A percentile compares a stretch with the other conserved stretches of the same genome.
Conservation (phyloP, 2,113 vertebrate genomes). For the Takifugu flavidus region DNA sequence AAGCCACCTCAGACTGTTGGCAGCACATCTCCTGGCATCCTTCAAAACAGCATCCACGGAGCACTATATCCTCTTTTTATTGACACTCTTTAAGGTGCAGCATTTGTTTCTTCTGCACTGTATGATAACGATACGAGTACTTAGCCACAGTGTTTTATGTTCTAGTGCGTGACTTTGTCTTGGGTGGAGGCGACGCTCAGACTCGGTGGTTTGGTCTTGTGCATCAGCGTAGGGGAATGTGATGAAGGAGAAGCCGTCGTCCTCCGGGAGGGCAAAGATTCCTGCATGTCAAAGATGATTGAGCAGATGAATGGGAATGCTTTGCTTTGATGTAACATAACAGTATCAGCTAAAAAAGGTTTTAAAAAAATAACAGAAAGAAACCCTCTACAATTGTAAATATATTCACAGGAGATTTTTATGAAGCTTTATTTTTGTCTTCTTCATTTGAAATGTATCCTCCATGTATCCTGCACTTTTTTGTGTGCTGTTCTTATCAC, state of each 20-base stretch:
- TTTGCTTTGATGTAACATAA: conserved; percentile 77
- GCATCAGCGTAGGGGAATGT: conserved; percentile 55
- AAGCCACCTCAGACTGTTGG: conserved; percentile 37
- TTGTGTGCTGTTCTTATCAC: conserved; percentile 58
- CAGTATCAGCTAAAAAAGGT: conserved; percentile 52
- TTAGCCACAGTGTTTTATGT: conserved; percentile 67
- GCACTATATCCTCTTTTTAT: conserved; percentile 50
- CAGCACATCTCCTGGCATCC: conserved; percentile 47
- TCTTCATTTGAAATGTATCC: conserved; percentile 34
- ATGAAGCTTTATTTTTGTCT: conserved; percentile 63
- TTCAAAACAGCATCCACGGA: conserved; percentile 36
- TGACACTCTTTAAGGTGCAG: conserved; percentile 42
- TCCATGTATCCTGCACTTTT: conserved; percentile 72
- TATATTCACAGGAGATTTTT: conserved; percentile 64
- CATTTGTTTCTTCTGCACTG: conserved; percentile 54
- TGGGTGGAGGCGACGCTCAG: conserved; percentile 40
- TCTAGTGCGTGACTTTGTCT: conserved; percentile 51
- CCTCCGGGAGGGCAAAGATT: conserved; percentile 52
- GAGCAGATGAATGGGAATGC: conserved; percentile 72
- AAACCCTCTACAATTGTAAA: conserved; percentile 69
- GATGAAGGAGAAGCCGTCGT: conserved; percentile 36
- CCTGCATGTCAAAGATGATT: conserved; percentile 70
- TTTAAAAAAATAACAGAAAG: conserved; percentile 8
- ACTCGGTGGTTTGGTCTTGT: conserved; percentile 46
- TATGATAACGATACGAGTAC: conserved; percentile 38